Base-by-base conservation (phyloP, 2,797 vertebrate species). In the Hapalemur alaotrensis region DNA sequence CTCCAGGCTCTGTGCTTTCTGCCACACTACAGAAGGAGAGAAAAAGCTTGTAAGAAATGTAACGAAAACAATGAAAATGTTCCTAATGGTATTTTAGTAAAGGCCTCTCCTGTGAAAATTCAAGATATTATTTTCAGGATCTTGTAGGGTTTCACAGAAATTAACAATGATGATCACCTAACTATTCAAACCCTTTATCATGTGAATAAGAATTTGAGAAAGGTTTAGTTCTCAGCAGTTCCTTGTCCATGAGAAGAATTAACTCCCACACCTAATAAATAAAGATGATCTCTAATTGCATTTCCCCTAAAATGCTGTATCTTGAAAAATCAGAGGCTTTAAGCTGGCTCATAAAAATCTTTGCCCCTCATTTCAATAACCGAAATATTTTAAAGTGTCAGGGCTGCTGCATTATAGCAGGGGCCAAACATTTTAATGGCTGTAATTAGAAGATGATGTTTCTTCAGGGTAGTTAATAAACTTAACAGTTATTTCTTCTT, bases 401-500 rank as follows among this genome's bases (percentile, higher is more conserved):
- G 52, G 14, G n/a, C 30, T 90, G 38, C 35, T 72, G 63, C 88
- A 73, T 88, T 76, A 81, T 1, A 93, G n/a, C 3, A 59, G n/a
- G 35, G 41, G 46, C 48, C 9, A 94, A 97, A 85, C 48, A 95
- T 96, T 89, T 57, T 22, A 87, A 57, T 54, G 30, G 57, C 28
- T 96, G 1, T 69, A 89, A 78, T 87, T 88, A 87, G 96, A 93
- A 83, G 32, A 35, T 57, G 91, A 95, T 15, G 76, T 93, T 96
- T 84, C 43, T 28, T 52, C 72, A 70, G 43, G 23, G 76, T 63
- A 82, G 50, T 70, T 50, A 59, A 91, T 28, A 67, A 81, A 91
- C 14, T 35, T 85, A 83, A 70, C 28, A 25, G 88, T 59, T 72
- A 41, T 69, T 84, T 89, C 15, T 67, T 89, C 52, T 87, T 93